Evolutionary conservation across 2,113 vertebrate species (phyloP), one percentile per base, ranked within the genome.

Genomic region (Zosterops lateralis): DNA sequence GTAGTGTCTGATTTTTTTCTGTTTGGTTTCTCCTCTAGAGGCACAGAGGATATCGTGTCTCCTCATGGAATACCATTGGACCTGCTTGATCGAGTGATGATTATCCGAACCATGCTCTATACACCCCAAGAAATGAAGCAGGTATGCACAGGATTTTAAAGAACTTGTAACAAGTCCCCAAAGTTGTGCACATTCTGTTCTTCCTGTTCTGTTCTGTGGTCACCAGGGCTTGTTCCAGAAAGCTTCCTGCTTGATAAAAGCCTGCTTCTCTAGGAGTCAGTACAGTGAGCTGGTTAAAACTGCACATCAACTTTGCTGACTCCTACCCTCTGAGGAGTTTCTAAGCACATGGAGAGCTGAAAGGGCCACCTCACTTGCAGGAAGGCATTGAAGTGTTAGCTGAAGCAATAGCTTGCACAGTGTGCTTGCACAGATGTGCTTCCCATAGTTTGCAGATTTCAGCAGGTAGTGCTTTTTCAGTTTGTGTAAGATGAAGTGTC

Each of bases 71-170:
- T 99, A 92, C 99, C 99, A 4, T 84, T 98, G 54, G 99, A 99
- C 96, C 97, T 99, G 67, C 98, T 99, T 95, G 99, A 99, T 79
- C 97, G 99, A 75, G 98, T 99, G 15, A 99, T 99, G 99, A 99
- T 99, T 61, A 99, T 99, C 93, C 98, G 99, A 81, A 99, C 99
- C 76, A 98, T 99, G 99, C 93, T 99, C 86, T 99, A 99, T 91
- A 99, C 99, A 0, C 98, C 99, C 2, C 99, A 99, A 94, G 99
- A 99, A 97, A 98, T 99, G 98, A 99, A 99, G 91, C 99, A 99
- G 98, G 99, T 99, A 87, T 34, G 79, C 21, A 32, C 17, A 75
- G 26, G 76, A 9, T 80, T 89, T 65, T 50, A 32, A 71, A 57
- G 51, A 78, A 29, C 15, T 44, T 53, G 6, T 54, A 9, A 16